These are phyloP conservation scores for Orycteropus afer DNA, from an alignment of 2,113 vertebrate species.

Conservation along the genomic window DNA sequence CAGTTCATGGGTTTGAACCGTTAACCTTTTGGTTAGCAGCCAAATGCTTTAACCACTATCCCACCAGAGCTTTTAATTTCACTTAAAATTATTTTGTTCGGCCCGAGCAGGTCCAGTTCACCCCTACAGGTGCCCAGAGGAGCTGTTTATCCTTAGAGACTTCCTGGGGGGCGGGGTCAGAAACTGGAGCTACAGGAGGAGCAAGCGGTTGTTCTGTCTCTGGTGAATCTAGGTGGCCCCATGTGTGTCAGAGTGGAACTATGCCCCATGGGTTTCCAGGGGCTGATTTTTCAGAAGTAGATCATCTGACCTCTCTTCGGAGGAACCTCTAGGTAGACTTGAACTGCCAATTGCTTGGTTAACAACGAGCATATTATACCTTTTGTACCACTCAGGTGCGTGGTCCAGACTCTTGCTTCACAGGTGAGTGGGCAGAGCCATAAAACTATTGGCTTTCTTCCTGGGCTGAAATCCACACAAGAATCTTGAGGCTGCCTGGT, in stretches of 20 bases:
- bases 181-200: too few species aligned
- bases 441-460: accelerated
- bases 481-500: accelerated
- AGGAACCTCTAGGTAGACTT: background rate
- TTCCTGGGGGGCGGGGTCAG: background rate
- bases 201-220: too few species aligned
- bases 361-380: background rate
- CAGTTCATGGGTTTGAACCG: too few species aligned
- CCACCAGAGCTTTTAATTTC: too few species aligned
- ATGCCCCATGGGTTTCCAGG: background rate
- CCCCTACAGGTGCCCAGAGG: background rate
- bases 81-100: background rate
- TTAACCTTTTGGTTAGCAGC: too few species aligned
- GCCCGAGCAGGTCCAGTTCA: background rate
- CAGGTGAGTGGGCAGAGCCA: background rate
- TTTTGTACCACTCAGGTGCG: background rate
- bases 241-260: too few species aligned
- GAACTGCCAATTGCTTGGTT: background rate
- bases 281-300: too few species aligned
- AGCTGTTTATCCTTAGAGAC: background rate
- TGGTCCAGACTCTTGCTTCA: accelerated
- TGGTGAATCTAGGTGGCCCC: too few species aligned
- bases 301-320: background rate
- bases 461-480: accelerated
- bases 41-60: too few species aligned